phyloP scores from a whole-genome alignment of 1,140 invertebrate genomes.

The Acromyrmex echinatior region DNA sequence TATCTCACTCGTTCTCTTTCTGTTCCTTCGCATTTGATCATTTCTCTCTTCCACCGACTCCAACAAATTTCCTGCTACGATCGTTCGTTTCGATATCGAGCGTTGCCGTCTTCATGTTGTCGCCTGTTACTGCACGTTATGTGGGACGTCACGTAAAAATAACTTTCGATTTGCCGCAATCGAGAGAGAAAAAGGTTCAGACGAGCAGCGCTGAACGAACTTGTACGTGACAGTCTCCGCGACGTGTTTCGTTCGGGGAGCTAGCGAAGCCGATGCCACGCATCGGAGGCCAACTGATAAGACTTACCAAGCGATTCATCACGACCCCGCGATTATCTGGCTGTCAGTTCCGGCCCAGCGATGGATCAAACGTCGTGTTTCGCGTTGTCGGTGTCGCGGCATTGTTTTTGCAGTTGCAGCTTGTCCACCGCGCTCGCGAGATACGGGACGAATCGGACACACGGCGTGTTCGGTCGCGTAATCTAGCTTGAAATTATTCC shows the following conservation, averaged over 20 bases:
- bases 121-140: constrained; percentile 21
- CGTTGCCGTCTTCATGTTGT: constrained; percentile 69
- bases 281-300: constrained; percentile 60
- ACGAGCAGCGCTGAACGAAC: constrained; percentile 3
- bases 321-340: constrained; percentile 72
- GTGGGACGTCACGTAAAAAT: constrained; percentile 75
- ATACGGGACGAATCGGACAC: constrained; percentile 26
- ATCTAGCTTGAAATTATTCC: constrained; percentile 52
- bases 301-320: constrained; percentile 67
- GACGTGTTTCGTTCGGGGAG: constrained; percentile 53
- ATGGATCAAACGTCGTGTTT: constrained; percentile 67
- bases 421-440: constrained; percentile 10
- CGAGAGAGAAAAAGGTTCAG: constrained; percentile 38
- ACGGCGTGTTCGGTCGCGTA: background rate
- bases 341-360: constrained; percentile 69
- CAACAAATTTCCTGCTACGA: constrained; percentile 63
- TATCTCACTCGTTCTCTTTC: background rate
- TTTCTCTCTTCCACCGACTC: background rate
- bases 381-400: constrained; percentile 24
- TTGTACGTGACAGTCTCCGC: constrained; percentile 69
- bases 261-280: constrained; percentile 36
- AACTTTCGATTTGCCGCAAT: constrained; percentile 77
- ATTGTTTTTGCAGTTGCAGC: constrained; percentile 40
- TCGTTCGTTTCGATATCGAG: constrained; percentile 58
- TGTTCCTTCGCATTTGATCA: background rate